phyloP scores from a whole-genome alignment of 2,113 vertebrate species.

The Alouatta palliata region DNA sequence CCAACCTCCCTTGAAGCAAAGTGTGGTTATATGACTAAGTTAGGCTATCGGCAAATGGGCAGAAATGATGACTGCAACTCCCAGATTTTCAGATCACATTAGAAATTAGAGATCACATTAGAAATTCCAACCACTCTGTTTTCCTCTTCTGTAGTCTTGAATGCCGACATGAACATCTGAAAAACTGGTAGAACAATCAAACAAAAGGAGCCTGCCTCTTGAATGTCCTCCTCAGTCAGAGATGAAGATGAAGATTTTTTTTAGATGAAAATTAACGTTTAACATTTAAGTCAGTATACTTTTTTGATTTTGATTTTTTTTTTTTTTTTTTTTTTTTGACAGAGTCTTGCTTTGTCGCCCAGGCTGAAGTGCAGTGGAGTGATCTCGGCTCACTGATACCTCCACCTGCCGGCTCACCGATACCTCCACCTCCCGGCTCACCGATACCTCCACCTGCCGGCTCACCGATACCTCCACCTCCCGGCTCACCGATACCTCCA shows the following conservation, averaged over 20 bases:
- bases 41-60: neutral
- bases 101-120: neutral
- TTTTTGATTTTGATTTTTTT: no score
- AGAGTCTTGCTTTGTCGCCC: no score
- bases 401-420: no score
- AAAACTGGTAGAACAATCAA: neutral
- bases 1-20: neutral
- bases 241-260: no score
- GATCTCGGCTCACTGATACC: no score
- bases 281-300: neutral
- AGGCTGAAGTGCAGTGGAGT: no score
- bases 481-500: no score
- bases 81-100: no score
- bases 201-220: neutral
- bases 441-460: no score
- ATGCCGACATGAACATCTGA: neutral
- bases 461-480: no score
- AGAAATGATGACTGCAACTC: neutral
- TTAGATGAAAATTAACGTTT: neutral
- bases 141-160: neutral
- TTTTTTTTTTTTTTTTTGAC: no score
- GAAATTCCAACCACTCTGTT: neutral
- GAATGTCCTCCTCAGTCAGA: neutral
- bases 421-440: no score
- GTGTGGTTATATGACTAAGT: neutral